These are phyloP conservation scores for Rhinogobius similis DNA, from an alignment of 2,113 vertebrate genomes.

Conservation along the genomic window DNA sequence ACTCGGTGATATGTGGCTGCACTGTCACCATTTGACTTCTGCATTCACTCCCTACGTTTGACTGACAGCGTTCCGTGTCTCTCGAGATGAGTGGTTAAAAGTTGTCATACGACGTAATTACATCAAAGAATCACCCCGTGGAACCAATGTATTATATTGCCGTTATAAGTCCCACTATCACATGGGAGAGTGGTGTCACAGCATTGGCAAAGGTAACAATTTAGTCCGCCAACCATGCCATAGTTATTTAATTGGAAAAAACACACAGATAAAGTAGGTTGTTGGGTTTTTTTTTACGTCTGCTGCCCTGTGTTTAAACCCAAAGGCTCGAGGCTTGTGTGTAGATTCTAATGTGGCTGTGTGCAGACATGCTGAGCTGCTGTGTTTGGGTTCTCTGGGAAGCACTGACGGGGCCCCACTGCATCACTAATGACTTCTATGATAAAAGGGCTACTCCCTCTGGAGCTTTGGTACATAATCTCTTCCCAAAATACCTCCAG, in stretches of 20 bases:
- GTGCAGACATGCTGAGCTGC: slow-evolving; percentile 27
- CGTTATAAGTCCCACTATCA: slow-evolving; percentile 12
- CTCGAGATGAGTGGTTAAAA: slow-evolving; percentile 20
- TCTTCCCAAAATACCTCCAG: slow-evolving; percentile 60
- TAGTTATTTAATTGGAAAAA: not conserved
- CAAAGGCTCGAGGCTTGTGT: slow-evolving; percentile 1
- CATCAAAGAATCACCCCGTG: slow-evolving; percentile 37
- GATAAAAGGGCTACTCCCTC: slow-evolving; percentile 58
- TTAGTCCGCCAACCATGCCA: not conserved
- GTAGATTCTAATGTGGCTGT: slow-evolving; percentile 12
- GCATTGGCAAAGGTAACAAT: not conserved
- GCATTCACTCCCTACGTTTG: slow-evolving; percentile 51
- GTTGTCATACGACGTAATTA: slow-evolving; percentile 45
- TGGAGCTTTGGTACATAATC: slow-evolving; percentile 40
- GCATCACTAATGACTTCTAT: slow-evolving; percentile 44
- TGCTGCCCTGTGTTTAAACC: slow-evolving; percentile 3
- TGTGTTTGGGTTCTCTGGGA: slow-evolving; percentile 52
- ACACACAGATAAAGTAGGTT: not conserved
- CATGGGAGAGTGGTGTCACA: not conserved
- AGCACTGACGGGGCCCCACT: slow-evolving; percentile 50
- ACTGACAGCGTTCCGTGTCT: slow-evolving; percentile 34
- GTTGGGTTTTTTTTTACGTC: not conserved
- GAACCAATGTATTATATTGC: slow-evolving; percentile 13
- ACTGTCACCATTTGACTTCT: slow-evolving; percentile 68
- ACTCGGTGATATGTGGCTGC: slow-evolving; percentile 67